Evolutionary conservation across 2,797 vertebrate genomes (phyloP).

Genomic region (Nyctibius grandis): DNA sequence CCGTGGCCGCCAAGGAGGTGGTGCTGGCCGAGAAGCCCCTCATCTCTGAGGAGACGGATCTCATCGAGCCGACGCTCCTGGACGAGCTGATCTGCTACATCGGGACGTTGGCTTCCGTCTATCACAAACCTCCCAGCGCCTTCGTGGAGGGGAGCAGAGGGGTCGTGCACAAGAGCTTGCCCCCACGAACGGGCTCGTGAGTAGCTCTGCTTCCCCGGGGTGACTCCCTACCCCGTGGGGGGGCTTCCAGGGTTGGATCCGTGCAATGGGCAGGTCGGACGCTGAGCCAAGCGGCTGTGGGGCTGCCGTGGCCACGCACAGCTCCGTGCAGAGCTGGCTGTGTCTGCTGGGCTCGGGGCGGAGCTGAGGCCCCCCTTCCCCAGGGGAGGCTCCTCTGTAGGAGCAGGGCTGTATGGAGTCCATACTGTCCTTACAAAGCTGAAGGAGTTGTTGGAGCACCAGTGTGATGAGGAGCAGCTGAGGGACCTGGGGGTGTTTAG

Average conservation of each 20-base stretch:
- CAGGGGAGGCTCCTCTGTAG: too few relatives aligned
- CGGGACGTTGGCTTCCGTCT: conserved; percentile 78
- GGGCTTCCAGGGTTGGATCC: not conserved
- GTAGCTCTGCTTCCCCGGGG: conserved; percentile 22
- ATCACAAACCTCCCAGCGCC: conserved; percentile 81
- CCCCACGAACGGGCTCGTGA: conserved; percentile 90
- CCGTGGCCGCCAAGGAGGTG: conserved; percentile 81
- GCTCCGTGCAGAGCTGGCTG: not conserved
- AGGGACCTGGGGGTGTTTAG: too few relatives aligned
- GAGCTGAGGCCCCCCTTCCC: not conserved
- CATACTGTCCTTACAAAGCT: not conserved
- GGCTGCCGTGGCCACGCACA: fast-evolving
- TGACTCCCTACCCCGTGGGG: fast-evolving
- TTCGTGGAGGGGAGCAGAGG: conserved; percentile 88
- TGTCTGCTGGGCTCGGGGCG: fast-evolving
- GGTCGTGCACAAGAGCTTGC: conserved; percentile 87
- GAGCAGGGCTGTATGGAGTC: not conserved
- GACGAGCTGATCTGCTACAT: conserved; percentile 83
- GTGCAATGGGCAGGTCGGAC: fast-evolving
- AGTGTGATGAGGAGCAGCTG: too few relatives aligned
- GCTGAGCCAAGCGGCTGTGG: fast-evolving
- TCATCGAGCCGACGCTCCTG: conserved; percentile 79
- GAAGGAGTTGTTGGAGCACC: too few relatives aligned
- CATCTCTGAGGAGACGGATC: conserved; percentile 82
- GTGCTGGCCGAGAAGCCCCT: conserved; percentile 81